Conservation (phyloP, 2,113 vertebrate genomes). For the Scatophagus argus region DNA sequence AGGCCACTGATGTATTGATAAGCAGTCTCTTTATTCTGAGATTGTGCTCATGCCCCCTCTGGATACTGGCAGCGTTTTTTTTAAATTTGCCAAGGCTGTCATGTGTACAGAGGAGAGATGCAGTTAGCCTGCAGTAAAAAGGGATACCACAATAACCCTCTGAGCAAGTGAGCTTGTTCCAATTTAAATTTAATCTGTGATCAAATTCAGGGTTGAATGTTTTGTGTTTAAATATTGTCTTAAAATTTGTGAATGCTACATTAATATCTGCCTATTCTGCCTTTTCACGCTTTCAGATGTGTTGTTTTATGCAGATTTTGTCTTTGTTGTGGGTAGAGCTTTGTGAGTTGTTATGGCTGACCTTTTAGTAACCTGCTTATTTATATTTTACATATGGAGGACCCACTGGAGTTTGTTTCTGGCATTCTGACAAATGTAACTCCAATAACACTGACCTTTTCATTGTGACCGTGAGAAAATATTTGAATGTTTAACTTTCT, state of each 20-base stretch:
- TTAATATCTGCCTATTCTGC: background rate
- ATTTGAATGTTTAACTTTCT: background rate
- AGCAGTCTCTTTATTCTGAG: slow-evolving; percentile 31
- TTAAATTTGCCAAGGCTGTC: slow-evolving; percentile 19
- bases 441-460: background rate
- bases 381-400: background rate
- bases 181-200: slow-evolving; percentile 20
- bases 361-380: background rate
- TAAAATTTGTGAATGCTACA: background rate
- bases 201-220: slow-evolving; percentile 4
- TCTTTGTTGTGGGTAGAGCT: background rate
- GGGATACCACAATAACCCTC: background rate
- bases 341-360: background rate
- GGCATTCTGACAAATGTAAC: background rate
- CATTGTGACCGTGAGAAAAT: background rate
- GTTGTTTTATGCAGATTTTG: background rate
- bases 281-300: background rate
- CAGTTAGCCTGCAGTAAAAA: background rate
- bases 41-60: slow-evolving; percentile 1
- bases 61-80: slow-evolving; percentile 7
- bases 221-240: slow-evolving; percentile 13
- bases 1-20: slow-evolving; percentile 25
- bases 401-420: background rate
- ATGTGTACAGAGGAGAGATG: background rate
- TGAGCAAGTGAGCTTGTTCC: background rate